A percentile compares a stretch with the other conserved stretches of the same genome.
Evolutionary conservation across 2,113 vertebrate species (phyloP).

Genomic region (Piaya cayana): DNA sequence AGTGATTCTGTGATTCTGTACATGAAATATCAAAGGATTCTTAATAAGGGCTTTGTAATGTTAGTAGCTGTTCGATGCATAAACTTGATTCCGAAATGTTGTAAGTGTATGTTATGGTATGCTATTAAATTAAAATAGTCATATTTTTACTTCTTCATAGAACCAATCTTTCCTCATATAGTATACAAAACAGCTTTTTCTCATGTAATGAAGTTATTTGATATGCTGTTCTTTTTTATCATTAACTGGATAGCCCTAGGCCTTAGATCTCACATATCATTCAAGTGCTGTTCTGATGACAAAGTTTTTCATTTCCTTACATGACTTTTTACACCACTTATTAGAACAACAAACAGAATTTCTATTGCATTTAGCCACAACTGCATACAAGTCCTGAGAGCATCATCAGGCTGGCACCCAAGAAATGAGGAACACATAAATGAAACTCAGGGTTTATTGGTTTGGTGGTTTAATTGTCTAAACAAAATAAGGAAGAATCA

Average conservation of each 20-base stretch:
- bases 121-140: not conserved
- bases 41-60: not conserved
- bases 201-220: not conserved
- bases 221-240: not conserved
- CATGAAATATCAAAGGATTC: not conserved
- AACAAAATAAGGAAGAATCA: not conserved
- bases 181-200: not conserved
- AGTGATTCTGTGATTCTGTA: too few relatives aligned
- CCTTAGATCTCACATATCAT: not conserved
- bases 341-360: not conserved
- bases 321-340: not conserved
- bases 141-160: not conserved
- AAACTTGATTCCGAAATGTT: not conserved
- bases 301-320: conserved; percentile 6
- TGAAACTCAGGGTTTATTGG: not conserved
- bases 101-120: not conserved
- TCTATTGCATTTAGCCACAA: not conserved
- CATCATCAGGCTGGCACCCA: not conserved
- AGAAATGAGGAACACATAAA: not conserved
- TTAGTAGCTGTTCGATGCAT: not conserved
- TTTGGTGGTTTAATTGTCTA: accelerated
- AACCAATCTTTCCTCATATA: not conserved
- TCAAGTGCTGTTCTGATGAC: not conserved
- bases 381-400: not conserved
- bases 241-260: not conserved